Evolutionary conservation across 92 coral and sea anemone species (phyloP), one percentile per base, ranked within the genome.

Genomic region (Parazoanthus atlanticus): DNA sequence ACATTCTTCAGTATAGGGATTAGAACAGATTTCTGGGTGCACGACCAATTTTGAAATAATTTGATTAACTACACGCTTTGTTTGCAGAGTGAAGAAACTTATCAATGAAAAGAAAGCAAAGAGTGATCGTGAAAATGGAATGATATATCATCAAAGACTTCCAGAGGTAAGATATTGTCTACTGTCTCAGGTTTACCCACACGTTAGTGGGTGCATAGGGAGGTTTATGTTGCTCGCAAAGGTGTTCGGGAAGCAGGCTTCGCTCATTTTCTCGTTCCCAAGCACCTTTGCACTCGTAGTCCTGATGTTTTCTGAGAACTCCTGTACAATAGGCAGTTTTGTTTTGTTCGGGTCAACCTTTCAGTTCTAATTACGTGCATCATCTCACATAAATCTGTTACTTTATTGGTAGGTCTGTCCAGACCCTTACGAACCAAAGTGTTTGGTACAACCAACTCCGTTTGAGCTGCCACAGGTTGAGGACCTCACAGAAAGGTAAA

Each of bases 121-220:
- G 85, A 95, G 99, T 43, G 95, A 95, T 65, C 91, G 99, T 56
- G 99, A 96, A 89, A 96, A 96, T 73, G 92, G 95, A 67, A 80
- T 96, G 95, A 93, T 96, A 70, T 96, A 95, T 78, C 99, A 96
- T 76, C 98, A 95, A 74, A 90, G 90, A 61, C 82, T 91, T 13
- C 99, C 98, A 0, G 95, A 95, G 98, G 99, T 96, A 94, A 83
- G 67, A 5, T 11, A 40, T 30, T 69, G 17, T 29, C 75, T 2
- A 5, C 28, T 71, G 6, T 17, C 75, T 71, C 75, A 36, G 38
- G 3, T 36, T 15, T 70, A 25, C 2, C 32, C 75, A 11, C 73
- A 5, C 73, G 26, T 19, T 67, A 7, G 19, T 2, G 49, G 8
- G 11, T 43, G 49, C 49, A 0, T 43, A 23, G 65, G 25, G 13